phyloP scores from a whole-genome alignment of 2,888 invertebrate species.

The Ligdia adustata region DNA sequence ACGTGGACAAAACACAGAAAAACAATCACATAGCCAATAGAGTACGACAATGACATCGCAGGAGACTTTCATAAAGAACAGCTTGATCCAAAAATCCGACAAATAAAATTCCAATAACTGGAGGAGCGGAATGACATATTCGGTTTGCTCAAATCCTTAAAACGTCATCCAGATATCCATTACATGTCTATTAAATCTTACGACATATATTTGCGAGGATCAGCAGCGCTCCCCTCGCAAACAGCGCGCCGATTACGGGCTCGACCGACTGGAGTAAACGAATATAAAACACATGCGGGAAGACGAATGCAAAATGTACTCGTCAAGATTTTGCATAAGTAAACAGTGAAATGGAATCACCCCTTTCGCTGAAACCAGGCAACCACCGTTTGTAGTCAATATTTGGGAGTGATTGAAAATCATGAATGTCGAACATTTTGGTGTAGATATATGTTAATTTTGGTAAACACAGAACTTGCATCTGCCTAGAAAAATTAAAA shows the following conservation, averaged over 20 bases:
- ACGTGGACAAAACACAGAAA: constrained; percentile 6
- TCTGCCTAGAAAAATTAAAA: no score
- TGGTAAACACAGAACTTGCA: no score
- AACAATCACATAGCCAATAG: constrained; percentile 24
- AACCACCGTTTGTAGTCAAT: constrained; percentile 39
- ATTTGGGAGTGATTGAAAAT: constrained; percentile 39
- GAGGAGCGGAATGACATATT: constrained; percentile 80
- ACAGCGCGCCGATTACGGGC: constrained; percentile 80
- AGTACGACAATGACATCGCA: constrained; percentile 31
- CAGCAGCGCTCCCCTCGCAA: constrained; percentile 81
- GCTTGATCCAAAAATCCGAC: constrained; percentile 76
- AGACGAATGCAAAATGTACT: constrained; percentile 81
- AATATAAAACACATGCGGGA: constrained; percentile 83
- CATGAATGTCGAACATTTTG: no score
- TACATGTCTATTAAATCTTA: constrained; percentile 85
- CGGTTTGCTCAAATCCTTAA: constrained; percentile 84
- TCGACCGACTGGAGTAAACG: constrained; percentile 81
- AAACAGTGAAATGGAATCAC: constrained; percentile 70
- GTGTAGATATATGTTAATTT: no score
- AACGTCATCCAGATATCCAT: constrained; percentile 84
- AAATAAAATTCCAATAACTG: constrained; percentile 81
- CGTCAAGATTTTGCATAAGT: constrained; percentile 81
- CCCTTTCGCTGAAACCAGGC: constrained; percentile 50
- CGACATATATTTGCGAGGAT: constrained; percentile 84
- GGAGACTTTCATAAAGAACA: constrained; percentile 49